A percentile compares a stretch with the other conserved stretches of the same genome.
These are phyloP conservation scores for Chymomyza amoena DNA, from an alignment of 2,888 invertebrate species.

Conservation along the genomic window DNA sequence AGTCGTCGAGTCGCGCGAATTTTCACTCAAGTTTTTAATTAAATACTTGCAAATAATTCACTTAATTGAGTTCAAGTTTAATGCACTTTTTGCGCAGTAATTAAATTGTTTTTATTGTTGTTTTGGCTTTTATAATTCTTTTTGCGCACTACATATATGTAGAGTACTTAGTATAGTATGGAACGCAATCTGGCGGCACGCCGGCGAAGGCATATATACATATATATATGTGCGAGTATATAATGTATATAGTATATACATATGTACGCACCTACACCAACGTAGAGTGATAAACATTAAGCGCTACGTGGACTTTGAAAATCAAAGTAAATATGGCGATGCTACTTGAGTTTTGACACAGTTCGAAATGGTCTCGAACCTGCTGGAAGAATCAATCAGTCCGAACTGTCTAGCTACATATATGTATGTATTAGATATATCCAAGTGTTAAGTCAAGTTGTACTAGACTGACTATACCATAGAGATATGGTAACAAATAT, in stretches of 20 bases:
- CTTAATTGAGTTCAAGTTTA: conserved; percentile 61
- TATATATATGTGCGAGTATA: conserved; percentile 4
- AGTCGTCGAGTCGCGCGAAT: neutral
- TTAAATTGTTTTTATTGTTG: conserved; percentile 26
- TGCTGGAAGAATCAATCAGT: conserved; percentile 25
- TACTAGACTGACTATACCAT: neutral
- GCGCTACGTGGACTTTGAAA: conserved; percentile 8
- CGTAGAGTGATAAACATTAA: neutral
- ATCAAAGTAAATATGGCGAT: conserved; percentile 50
- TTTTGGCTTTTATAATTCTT: conserved; percentile 25
- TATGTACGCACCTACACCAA: neutral
- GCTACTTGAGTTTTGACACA: conserved; percentile 65
- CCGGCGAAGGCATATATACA: conserved; percentile 37
- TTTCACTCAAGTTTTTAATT: conserved; percentile 7
- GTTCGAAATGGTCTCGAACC: conserved; percentile 40
- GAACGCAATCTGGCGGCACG: conserved; percentile 49
- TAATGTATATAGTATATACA: neutral
- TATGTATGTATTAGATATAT: neutral
- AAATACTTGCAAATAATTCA: conserved; percentile 19
- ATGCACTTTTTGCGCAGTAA: conserved; percentile 58
- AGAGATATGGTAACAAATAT: too few relatives aligned
- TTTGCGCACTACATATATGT: neutral
- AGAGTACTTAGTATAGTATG: neutral
- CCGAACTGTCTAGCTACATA: neutral
- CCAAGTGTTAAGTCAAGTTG: neutral